Conservation (phyloP, 2,797 vertebrate genomes). For the Enteromius afrohamiltoni region DNA sequence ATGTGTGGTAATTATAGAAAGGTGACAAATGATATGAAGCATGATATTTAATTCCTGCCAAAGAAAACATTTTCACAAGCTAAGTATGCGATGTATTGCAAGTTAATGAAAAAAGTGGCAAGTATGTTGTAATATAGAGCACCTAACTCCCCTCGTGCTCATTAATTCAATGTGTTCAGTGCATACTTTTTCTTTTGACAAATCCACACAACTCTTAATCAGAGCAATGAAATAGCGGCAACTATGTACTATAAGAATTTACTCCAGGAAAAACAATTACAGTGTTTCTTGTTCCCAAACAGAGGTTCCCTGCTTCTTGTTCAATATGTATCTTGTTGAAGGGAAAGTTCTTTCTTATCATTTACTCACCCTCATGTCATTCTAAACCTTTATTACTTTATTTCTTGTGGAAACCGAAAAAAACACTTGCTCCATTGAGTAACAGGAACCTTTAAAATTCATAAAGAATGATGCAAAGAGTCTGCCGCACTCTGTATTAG, state of each 20-base stretch:
- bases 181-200: constrained; percentile 58
- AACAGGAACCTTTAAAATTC: not conserved
- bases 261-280: constrained; percentile 21
- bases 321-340: not conserved
- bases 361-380: not conserved
- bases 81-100: constrained; percentile 64
- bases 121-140: constrained; percentile 53
- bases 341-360: not conserved
- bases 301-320: not conserved
- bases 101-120: constrained; percentile 56
- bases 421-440: not conserved
- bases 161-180: constrained; percentile 52
- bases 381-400: not conserved
- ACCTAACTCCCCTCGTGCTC: constrained; percentile 1
- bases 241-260: not conserved
- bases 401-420: not conserved
- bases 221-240: constrained; percentile 44
- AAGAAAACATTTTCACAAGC: constrained; percentile 67
- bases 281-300: not conserved
- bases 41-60: constrained; percentile 67
- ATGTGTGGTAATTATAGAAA: constrained; percentile 71
- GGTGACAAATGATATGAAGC: constrained; percentile 74
- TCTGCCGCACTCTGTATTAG: not conserved
- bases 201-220: constrained; percentile 47
- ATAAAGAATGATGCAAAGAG: not conserved